Evolutionary conservation across 2,113 vertebrate genomes (phyloP).

Genomic region (Kobus ellipsiprymnus): DNA sequence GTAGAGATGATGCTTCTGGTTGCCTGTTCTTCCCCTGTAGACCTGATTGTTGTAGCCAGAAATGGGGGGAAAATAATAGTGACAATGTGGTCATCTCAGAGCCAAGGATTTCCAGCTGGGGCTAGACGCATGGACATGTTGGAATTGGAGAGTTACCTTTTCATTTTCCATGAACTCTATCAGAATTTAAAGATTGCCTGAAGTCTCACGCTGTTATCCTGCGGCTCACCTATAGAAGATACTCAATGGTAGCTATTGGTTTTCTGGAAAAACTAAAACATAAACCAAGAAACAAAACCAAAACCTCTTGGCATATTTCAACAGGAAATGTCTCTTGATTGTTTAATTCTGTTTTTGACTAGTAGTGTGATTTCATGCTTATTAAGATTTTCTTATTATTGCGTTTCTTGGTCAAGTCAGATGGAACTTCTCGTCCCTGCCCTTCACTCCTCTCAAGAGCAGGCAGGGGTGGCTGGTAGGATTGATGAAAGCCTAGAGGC

Average conservation of each 20-base stretch:
- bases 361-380: neutral
- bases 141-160: neutral
- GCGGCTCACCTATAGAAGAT: neutral
- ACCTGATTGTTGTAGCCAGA: neutral
- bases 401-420: neutral
- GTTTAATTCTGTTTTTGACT: neutral
- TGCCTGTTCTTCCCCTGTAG: neutral
- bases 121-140: neutral
- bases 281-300: neutral
- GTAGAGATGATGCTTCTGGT: too few species aligned
- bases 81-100: neutral
- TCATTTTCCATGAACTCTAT: neutral
- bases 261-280: neutral
- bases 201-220: neutral
- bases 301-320: neutral
- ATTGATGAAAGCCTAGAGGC: rapidly evolving
- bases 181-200: neutral
- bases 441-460: neutral
- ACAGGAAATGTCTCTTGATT: neutral
- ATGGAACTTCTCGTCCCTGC: neutral
- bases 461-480: rapidly evolving
- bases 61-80: neutral
- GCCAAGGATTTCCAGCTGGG: neutral
- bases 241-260: neutral
- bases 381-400: neutral